Evolutionary conservation across 1,140 invertebrate genomes (phyloP), one percentile per base, ranked within the genome.

Genomic region (Dinoponera quadriceps): DNA sequence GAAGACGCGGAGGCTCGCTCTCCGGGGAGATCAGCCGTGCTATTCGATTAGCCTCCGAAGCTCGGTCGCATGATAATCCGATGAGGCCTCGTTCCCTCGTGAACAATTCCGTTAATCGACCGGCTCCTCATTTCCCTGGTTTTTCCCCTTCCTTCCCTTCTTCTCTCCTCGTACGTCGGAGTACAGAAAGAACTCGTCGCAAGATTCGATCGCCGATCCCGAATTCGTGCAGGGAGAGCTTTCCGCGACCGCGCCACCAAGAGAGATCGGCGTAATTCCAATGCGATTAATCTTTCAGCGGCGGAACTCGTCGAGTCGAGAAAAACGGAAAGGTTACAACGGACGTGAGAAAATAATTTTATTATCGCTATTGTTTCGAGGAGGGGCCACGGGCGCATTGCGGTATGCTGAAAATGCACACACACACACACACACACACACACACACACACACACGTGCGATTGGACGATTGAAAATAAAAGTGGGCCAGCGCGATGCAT

Each of bases 261-360:
- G n/a, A n/a, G n/a, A n/a, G 27, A 69, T 57, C 29, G 33, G n/a
- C 16, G n/a, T 1, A 14, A 29, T 48, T 20, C 9, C 38, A 25
- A 80, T 71, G 38, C 54, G 14, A 69, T 71, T 80, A 80, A 80
- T 80, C 75, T 80, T 80, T 80, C 69, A 80, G 71, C 57, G 51
- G 11, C 22, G 54, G 51, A 29, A 29, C 69, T 69, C 20, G 25
- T n/a, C 33, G 9, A 38, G 44, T 78, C 5, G 11, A 0, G 38
- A 5, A 33, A 55, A 69, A 27, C n/a, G 3, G 13, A 14, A 66
- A 1, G 0, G 0, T 20, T 25, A 3, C 16, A n/a, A 38, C 18
- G n/a, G n/a, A 0, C 4, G 4, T 20, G 14, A 48, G 14, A 57
- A 69, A 69, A 69, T 69, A 33, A 59, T 71, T 38, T 66, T 25